Evolutionary conservation across 2,113 vertebrate genomes (phyloP).

Genomic region (Tapirus terrestris): DNA sequence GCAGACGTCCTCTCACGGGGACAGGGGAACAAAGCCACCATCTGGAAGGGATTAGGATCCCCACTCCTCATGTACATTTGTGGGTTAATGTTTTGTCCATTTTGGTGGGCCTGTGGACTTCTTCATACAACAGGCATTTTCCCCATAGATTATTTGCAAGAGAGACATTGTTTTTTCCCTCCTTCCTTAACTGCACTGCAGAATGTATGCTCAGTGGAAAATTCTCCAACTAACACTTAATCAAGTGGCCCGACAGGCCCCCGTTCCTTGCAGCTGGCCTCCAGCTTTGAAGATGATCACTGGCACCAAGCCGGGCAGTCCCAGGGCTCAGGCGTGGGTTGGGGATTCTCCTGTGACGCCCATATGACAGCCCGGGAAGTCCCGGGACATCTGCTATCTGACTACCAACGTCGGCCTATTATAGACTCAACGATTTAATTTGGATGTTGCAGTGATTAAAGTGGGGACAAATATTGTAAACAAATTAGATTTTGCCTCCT

Average conservation of each 20-base stretch:
- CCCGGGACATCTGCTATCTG: not conserved
- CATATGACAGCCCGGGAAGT: not conserved
- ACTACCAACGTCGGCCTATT: not conserved
- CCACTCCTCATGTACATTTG: not conserved
- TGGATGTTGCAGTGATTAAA: not conserved
- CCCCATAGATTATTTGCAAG: not conserved
- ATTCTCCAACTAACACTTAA: slow-evolving; percentile 31
- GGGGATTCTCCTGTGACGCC: not conserved
- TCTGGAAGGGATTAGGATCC: not conserved
- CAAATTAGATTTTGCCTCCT: not conserved
- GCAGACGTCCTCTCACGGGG: not conserved
- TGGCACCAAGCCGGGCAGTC: not conserved
- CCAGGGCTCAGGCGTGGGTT: not conserved
- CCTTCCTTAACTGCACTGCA: not conserved
- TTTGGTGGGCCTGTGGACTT: not conserved
- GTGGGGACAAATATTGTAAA: not conserved
- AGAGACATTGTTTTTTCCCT: not conserved
- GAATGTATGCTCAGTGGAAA: slow-evolving; percentile 31
- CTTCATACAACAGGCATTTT: not conserved
- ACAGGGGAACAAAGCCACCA: not conserved
- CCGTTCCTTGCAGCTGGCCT: not conserved
- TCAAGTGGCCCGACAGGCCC: not conserved
- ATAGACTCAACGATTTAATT: not conserved
- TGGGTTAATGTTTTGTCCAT: not conserved
- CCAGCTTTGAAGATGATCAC: not conserved